Evolutionary conservation across 2,113 vertebrate genomes (phyloP).

Genomic region (Podilymbus podiceps): DNA sequence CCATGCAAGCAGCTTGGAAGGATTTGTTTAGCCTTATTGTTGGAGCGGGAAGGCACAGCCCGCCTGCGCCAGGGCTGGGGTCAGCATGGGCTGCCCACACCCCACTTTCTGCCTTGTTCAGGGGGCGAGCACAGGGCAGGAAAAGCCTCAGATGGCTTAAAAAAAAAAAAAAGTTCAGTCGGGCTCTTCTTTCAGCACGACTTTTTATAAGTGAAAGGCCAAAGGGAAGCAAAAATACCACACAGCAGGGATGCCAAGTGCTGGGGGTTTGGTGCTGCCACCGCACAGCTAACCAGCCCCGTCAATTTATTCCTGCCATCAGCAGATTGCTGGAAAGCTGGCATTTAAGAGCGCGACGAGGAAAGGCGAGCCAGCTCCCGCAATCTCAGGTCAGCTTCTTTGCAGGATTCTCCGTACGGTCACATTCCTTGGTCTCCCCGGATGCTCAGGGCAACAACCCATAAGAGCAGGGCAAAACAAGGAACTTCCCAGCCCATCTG

Average conservation of each 20-base stretch:
- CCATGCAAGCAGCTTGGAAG: slow-evolving; percentile 63
- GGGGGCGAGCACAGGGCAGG: not conserved
- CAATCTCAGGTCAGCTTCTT: not conserved
- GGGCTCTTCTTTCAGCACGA: not conserved
- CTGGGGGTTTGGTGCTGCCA: slow-evolving; percentile 23
- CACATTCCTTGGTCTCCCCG: not conserved
- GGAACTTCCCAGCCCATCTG: slow-evolving; percentile 23
- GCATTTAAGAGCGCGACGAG: not conserved
- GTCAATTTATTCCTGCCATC: slow-evolving; percentile 44
- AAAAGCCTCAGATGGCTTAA: slow-evolving; percentile 33
- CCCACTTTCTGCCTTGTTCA: slow-evolving; percentile 16
- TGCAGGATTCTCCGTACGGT: not conserved
- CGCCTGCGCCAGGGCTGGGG: slow-evolving; percentile 35
- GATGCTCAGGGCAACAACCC: not conserved
- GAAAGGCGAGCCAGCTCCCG: not conserved
- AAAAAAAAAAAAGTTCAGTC: slow-evolving; percentile 9
- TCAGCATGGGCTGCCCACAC: slow-evolving; percentile 28
- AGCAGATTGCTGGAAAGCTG: slow-evolving; percentile 42
- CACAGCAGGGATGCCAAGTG: slow-evolving; percentile 20
- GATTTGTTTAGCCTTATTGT: slow-evolving; percentile 70
- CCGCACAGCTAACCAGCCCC: not conserved
- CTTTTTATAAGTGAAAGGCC: slow-evolving; percentile 43
- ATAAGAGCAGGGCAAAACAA: slow-evolving; percentile 24
- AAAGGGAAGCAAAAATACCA: slow-evolving; percentile 48
- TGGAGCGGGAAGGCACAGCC: slow-evolving; percentile 48